Evolutionary conservation across 2,797 vertebrate genomes (phyloP).

Genomic region (Eurystomus glaucurus): DNA sequence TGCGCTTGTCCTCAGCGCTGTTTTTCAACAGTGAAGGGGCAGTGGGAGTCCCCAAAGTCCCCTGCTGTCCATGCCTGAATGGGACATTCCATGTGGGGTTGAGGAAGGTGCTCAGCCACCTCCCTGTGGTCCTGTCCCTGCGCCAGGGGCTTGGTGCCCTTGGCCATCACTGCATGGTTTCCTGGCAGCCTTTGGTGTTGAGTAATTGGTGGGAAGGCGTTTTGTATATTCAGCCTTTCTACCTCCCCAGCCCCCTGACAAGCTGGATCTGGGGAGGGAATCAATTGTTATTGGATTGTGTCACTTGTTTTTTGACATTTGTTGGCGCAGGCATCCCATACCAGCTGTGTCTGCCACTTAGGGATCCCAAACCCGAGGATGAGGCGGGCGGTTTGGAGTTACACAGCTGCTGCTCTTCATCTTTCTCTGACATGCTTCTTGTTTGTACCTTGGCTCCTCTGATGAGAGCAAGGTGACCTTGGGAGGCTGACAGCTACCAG

Average conservation of each 20-base stretch:
- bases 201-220: neutral
- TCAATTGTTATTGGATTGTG: neutral
- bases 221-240: neutral
- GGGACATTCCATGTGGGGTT: fast-evolving
- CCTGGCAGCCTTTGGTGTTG: neutral
- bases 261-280: neutral
- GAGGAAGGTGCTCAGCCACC: neutral
- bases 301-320: neutral
- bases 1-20: neutral
- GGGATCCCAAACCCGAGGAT: neutral
- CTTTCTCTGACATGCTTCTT: neutral
- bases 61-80: neutral
- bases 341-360: slow-evolving; percentile 23
- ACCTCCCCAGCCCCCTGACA: neutral
- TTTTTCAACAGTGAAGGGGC: neutral
- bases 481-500: neutral
- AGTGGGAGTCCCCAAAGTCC: fast-evolving
- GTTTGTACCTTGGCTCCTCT: neutral
- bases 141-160: neutral
- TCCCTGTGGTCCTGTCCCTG: neutral
- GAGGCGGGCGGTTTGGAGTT: neutral
- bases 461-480: neutral
- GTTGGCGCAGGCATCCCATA: neutral
- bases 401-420: slow-evolving; percentile 55
- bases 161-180: neutral